phyloP scores from a whole-genome alignment of 2,797 vertebrate species.

The Ispidina lecontei region DNA sequence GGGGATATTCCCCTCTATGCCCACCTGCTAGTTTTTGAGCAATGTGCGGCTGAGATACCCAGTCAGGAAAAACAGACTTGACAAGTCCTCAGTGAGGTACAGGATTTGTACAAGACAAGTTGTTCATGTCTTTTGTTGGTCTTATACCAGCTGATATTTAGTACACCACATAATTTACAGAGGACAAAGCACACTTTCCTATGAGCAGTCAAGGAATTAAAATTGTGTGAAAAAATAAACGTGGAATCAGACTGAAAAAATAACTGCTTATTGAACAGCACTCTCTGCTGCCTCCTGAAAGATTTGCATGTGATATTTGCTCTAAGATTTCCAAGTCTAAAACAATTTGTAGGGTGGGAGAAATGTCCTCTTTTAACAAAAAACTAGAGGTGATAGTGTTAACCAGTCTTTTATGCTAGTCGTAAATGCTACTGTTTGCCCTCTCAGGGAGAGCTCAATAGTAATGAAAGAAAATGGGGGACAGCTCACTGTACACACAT shows the following conservation, averaged over 20 bases:
- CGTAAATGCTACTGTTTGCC: neutral
- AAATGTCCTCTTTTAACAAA: neutral
- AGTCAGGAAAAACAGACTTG: neutral
- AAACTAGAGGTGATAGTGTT: neutral
- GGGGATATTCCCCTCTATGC: fast-evolving
- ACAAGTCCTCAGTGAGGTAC: neutral
- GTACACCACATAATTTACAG: neutral
- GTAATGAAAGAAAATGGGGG: neutral
- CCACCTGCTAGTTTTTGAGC: fast-evolving
- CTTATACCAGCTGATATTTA: neutral
- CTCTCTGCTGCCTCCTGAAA: conserved; percentile 53
- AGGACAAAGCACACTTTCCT: neutral
- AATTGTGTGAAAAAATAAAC: neutral
- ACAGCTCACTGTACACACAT: fast-evolving
- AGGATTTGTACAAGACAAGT: neutral
- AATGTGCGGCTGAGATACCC: neutral
- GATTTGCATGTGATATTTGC: neutral
- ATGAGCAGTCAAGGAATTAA: neutral
- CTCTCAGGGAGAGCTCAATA: neutral
- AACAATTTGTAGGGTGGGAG: neutral
- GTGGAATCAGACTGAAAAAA: neutral
- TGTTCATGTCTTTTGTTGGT: neutral
- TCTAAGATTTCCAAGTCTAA: neutral
- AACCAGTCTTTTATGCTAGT: neutral
- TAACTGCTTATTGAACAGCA: conserved; percentile 43